Conservation (phyloP, 92 coral and sea anemone genomes). For the Porites rus region DNA sequence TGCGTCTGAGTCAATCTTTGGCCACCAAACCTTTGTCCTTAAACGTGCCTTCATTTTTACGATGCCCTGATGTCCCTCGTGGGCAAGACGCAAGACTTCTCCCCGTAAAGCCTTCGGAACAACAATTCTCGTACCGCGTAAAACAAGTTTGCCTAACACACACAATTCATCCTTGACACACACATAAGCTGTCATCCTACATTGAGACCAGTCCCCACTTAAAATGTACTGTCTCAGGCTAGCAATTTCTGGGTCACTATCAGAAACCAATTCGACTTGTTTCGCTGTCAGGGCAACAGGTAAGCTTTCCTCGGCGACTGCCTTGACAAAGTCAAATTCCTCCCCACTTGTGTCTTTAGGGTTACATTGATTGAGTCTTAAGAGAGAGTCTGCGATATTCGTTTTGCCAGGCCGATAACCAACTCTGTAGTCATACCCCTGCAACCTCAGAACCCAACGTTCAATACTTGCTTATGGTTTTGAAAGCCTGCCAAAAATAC, state of each 20-base stretch:
- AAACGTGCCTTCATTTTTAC: conserved; percentile 44
- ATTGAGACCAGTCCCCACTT: conserved; percentile 50
- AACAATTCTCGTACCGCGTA: background rate
- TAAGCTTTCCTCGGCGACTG: conserved; percentile 18
- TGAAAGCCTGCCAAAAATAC: conserved; percentile 35
- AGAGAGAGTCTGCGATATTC: conserved; percentile 29
- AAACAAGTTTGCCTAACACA: conserved; percentile 28
- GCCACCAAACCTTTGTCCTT: too few relatives aligned
- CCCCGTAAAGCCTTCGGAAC: conserved; percentile 31
- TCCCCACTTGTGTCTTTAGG: conserved; percentile 51
- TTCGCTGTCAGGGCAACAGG: conserved; percentile 39
- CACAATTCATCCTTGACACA: conserved; percentile 52
- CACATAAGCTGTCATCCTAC: conserved; percentile 43
- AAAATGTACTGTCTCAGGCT: conserved; percentile 43
- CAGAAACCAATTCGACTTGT: conserved; percentile 36
- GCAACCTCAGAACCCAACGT: conserved; percentile 44
- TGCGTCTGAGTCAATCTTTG: too few relatives aligned
- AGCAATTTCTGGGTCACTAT: conserved; percentile 20
- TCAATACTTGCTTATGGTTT: conserved; percentile 40
- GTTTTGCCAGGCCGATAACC: conserved; percentile 29
- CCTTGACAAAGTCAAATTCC: conserved; percentile 37
- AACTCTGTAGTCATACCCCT: conserved; percentile 39
- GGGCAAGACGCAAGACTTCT: conserved; percentile 32
- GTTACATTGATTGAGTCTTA: conserved; percentile 43
- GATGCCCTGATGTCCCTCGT: conserved; percentile 62